Evolutionary conservation across 2,113 vertebrate species (phyloP), one percentile per base, ranked within the genome.

Genomic region (Rafetus swinhoei): DNA sequence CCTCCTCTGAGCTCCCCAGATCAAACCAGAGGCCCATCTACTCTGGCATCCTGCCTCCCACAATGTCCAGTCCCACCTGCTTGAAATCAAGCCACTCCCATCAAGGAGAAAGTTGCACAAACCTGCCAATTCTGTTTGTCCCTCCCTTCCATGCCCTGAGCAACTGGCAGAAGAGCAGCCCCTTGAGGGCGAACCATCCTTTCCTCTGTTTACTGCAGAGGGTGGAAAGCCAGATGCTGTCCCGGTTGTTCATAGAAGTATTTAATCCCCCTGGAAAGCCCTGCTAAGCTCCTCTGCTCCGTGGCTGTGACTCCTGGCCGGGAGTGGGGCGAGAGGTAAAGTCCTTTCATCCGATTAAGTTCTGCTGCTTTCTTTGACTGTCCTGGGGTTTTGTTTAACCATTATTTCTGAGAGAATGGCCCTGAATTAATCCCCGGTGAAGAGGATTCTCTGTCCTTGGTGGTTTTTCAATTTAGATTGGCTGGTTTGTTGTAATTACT

Each of bases 161-260:
- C 6, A 11, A 7, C 13, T 29, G 62, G 29, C 1, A 15, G 29
- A 7, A 32, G 14, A 18, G 62, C 62, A 65, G 62, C 14, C 13
- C 29, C 8, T 14, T 65, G 15, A 32, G 62, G 29, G 62, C 6
- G 14, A 32, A 65, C 14, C 15, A n/a, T 1, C 29, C 15, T 16
- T 6, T 1, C 62, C 62, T 0, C 1, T n/a, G 14, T n/a, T 65
- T 65, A 65, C 14, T 32, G 62, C 29, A 32, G 29, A 29, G 7
- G 29, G 62, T 65, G 62, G 29, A 15, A 65, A 65, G 29, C 62
- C 15, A 2, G 14, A 3, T n/a, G 62, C 62, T 32, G 14, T 65
- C 32, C 6, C 1, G 29, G 15, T 32, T 32, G 13, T 15, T 65
- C 62, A n/a, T 15, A 32, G 29, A 65, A 32, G 6, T 62, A 29